phyloP scores from a whole-genome alignment of 2,888 invertebrate genomes.

The Microctonus aethiopoides region DNA sequence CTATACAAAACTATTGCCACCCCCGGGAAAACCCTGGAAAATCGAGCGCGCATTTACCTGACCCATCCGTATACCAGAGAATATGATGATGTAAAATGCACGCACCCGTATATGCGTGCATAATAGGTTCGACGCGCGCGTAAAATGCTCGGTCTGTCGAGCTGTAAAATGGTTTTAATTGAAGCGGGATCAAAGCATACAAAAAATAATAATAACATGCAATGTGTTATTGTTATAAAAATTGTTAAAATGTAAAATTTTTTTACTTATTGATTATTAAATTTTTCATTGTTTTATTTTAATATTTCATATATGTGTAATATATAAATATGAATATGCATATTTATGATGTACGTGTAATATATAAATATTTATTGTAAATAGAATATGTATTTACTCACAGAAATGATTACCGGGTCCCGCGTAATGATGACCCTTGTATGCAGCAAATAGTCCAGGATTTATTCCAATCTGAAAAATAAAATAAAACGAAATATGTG shows the following conservation, averaged over 20 bases:
- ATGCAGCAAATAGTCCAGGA: constrained; percentile 96
- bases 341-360: too few species aligned
- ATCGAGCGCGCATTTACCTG: constrained; percentile 59
- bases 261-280: too few species aligned
- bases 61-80: constrained; percentile 41
- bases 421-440: constrained; percentile 98
- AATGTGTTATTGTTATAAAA: background rate
- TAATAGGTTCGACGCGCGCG: constrained; percentile 33
- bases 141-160: constrained; percentile 46
- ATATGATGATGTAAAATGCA: constrained; percentile 48
- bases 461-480: constrained; percentile 94
- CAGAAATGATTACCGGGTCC: constrained; percentile 99
- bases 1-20: constrained; percentile 56
- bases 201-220: constrained; percentile 40
- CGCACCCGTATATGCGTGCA: constrained; percentile 49
- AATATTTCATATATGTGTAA: too few species aligned
- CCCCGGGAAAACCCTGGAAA: constrained; percentile 66
- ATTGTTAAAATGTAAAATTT: background rate
- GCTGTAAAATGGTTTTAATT: constrained; percentile 57
- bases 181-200: constrained; percentile 40
- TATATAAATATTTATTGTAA: too few species aligned
- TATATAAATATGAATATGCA: background rate
- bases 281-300: too few species aligned
- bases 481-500: background rate
- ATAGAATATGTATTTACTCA: constrained; percentile 65